phyloP scores from a whole-genome alignment of 1,140 invertebrate genomes.

The Scylla paramamosain region DNA sequence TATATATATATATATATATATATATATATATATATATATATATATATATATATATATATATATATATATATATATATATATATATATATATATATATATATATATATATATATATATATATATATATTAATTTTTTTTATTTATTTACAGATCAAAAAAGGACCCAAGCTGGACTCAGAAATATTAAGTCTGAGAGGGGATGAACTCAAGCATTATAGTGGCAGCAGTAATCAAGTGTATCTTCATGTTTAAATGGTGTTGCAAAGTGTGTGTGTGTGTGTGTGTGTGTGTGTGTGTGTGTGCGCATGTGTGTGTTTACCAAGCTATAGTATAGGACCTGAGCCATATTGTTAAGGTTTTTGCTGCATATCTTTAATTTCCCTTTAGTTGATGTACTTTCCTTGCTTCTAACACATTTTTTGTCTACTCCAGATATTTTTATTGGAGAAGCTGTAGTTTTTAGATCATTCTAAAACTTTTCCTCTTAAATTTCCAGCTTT shows the following conservation, averaged over 20 bases:
- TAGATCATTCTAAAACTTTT: too few species aligned
- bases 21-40: slow-evolving; percentile 9
- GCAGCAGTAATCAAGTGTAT: slow-evolving; percentile 62
- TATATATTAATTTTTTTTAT: background rate
- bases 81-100: slow-evolving; percentile 12
- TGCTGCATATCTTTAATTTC: too few species aligned
- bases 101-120: slow-evolving; percentile 34
- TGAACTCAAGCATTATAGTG: slow-evolving; percentile 79
- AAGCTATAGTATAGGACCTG: too few species aligned
- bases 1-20: slow-evolving; percentile 55
- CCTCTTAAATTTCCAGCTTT: too few species aligned
- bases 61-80: slow-evolving; percentile 55
- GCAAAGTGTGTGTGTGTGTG: too few species aligned
- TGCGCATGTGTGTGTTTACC: too few species aligned
- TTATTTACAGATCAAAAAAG: slow-evolving; percentile 79
- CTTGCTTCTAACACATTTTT: too few species aligned
- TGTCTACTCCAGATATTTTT: too few species aligned
- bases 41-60: slow-evolving; percentile 46
- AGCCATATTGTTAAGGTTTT: too few species aligned
- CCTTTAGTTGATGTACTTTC: too few species aligned
- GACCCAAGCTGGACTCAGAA: slow-evolving; percentile 80
- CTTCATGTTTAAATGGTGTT: slow-evolving; percentile 54
- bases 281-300: too few species aligned
- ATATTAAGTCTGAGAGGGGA: slow-evolving; percentile 80
- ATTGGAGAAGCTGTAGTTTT: too few species aligned